These are phyloP conservation scores for Actenoides hombroni DNA, from an alignment of 2,113 vertebrate genomes.

Conservation along the genomic window DNA sequence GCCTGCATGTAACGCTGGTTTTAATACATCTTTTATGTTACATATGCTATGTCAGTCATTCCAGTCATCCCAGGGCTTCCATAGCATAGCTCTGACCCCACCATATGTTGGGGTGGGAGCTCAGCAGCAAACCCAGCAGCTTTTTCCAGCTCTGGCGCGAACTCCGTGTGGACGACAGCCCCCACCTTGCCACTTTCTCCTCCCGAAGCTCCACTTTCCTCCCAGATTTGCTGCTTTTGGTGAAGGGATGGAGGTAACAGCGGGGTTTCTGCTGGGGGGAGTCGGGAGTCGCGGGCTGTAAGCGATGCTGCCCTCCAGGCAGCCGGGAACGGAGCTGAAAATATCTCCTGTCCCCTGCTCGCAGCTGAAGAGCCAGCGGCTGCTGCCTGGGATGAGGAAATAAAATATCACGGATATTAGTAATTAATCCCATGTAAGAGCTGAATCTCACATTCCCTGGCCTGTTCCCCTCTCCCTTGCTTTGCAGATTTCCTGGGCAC, in stretches of 20 bases:
- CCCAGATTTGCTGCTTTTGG: not conserved
- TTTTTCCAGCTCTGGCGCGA: not conserved
- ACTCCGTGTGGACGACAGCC: fast-evolving
- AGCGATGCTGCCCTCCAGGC: not conserved
- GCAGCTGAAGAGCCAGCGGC: not conserved
- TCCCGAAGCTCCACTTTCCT: not conserved
- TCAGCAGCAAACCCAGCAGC: not conserved
- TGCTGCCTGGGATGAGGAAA: not conserved
- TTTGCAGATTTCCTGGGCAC: not conserved
- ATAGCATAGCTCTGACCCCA: no score
- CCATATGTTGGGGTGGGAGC: no score
- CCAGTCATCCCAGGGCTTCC: not conserved
- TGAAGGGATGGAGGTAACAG: not conserved
- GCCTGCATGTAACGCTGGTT: not conserved
- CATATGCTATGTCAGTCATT: not conserved
- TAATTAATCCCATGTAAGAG: not conserved
- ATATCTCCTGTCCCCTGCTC: not conserved
- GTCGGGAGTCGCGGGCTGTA: fast-evolving
- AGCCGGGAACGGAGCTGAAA: not conserved
- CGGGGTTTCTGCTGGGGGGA: not conserved
- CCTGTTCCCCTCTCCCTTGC: not conserved
- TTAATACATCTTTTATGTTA: not conserved
- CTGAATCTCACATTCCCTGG: not conserved
- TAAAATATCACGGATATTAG: not conserved
- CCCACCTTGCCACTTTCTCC: not conserved